Evolutionary conservation across 2,888 invertebrate genomes (phyloP).

Genomic region (Hirtodrosophila duncani): DNA sequence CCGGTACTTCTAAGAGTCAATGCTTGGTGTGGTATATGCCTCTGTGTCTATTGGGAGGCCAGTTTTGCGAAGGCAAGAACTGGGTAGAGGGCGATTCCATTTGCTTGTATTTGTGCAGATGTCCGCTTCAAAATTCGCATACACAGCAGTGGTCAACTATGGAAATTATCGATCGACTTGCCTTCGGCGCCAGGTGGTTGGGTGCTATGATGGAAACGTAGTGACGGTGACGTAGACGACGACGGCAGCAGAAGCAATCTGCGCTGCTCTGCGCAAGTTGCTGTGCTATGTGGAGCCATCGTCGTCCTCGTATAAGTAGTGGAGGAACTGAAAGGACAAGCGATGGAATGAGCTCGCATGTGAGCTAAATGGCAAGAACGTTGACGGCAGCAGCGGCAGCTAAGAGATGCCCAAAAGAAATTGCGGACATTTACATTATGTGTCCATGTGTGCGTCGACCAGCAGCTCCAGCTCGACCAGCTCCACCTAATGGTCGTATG

Average conservation of each 20-base stretch:
- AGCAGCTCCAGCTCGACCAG: too few species aligned
- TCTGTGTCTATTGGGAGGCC: slow-evolving; percentile 23
- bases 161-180: slow-evolving; percentile 78
- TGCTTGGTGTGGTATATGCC: slow-evolving; percentile 35
- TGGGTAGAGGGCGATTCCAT: slow-evolving; percentile 51
- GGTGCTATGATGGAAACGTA: slow-evolving; percentile 65
- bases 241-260: slow-evolving; percentile 63
- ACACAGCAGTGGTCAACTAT: slow-evolving; percentile 77
- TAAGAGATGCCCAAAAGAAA: slow-evolving; percentile 75
- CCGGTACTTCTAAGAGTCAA: slow-evolving; percentile 67
- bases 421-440: slow-evolving; percentile 74
- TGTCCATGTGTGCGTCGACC: slow-evolving; percentile 62
- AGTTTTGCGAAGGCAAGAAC: slow-evolving; percentile 14
- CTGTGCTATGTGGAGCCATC: slow-evolving; percentile 52
- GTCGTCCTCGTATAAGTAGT: slow-evolving; percentile 35
- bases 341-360: slow-evolving; percentile 47
- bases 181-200: slow-evolving; percentile 76
- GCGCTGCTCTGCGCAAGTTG: slow-evolving; percentile 63
- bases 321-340: slow-evolving; percentile 5
- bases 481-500: slow-evolving; percentile 49
- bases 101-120: slow-evolving; percentile 66
- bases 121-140: slow-evolving; percentile 76
- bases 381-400: slow-evolving; percentile 67
- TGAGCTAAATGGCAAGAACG: slow-evolving; percentile 74
- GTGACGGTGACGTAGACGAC: slow-evolving; percentile 50